phyloP scores from a whole-genome alignment of 2,888 invertebrate genomes.

The Philereme vetulata region DNA sequence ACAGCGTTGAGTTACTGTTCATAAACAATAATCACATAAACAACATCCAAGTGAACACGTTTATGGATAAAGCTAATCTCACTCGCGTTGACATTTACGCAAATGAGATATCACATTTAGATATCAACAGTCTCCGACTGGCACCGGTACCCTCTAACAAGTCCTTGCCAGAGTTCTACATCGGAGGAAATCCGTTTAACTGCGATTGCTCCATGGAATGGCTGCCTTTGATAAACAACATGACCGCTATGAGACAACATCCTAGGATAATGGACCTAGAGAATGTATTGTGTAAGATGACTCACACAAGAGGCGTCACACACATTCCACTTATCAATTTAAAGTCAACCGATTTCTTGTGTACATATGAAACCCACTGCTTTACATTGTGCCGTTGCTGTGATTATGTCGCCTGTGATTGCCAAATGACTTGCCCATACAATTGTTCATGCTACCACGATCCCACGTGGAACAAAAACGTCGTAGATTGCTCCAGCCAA shows the following conservation, averaged over 20 bases:
- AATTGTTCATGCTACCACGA: constrained; percentile 98
- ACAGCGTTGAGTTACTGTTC: constrained; percentile 93
- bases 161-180: constrained; percentile 93
- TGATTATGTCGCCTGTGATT: constrained; percentile 97
- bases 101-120: constrained; percentile 92
- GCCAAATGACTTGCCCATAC: constrained; percentile 97
- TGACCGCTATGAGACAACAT: constrained; percentile 91
- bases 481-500: constrained; percentile 94
- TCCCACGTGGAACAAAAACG: constrained; percentile 95
- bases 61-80: constrained; percentile 92
- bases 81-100: constrained; percentile 95
- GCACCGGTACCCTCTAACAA: constrained; percentile 89
- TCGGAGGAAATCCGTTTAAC: constrained; percentile 96
- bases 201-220: constrained; percentile 98
- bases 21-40: constrained; percentile 95
- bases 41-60: constrained; percentile 92
- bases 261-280: constrained; percentile 95
- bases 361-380: constrained; percentile 95
- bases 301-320: constrained; percentile 91
- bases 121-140: constrained; percentile 91
- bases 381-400: constrained; percentile 97
- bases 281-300: constrained; percentile 93
- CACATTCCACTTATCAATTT: constrained; percentile 90
- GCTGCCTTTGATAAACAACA: constrained; percentile 94
- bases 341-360: constrained; percentile 92